phyloP scores from a whole-genome alignment of 2,113 vertebrate genomes.

The Serinus canaria region DNA sequence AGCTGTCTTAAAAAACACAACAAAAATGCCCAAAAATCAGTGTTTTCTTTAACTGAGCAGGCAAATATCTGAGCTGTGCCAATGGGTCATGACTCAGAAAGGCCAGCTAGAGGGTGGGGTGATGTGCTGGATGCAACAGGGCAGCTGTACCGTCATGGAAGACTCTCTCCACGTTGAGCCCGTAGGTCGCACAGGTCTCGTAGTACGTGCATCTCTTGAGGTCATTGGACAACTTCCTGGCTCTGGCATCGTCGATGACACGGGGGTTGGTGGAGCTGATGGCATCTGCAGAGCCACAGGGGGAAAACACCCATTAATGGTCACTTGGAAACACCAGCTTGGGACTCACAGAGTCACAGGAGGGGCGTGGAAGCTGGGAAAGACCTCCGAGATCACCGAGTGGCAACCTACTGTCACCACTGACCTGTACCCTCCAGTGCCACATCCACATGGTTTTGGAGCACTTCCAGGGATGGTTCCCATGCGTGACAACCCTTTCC shows the following conservation, averaged over 20 bases:
- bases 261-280: slow-evolving; percentile 92
- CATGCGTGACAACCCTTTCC: not conserved
- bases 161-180: slow-evolving; percentile 96
- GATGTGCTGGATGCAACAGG: not conserved
- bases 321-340: not conserved
- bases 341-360: not conserved
- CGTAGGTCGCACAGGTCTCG: slow-evolving; percentile 96
- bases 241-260: slow-evolving; percentile 90
- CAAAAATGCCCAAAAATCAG: rapidly evolving
- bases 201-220: slow-evolving; percentile 98
- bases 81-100: rapidly evolving
- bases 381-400: not conserved
- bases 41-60: not conserved
- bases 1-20: rapidly evolving
- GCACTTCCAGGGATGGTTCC: not conserved
- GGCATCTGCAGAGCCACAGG: slow-evolving; percentile 77
- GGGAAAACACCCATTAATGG: rapidly evolving
- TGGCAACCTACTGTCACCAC: rapidly evolving
- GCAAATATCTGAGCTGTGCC: not conserved
- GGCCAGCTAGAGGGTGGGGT: not conserved
- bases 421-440: too few relatives aligned
- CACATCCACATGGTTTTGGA: rapidly evolving
- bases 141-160: slow-evolving; percentile 89
- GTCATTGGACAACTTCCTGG: slow-evolving; percentile 91
- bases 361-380: rapidly evolving